Evolutionary conservation across 2,888 invertebrate species (phyloP).

Genomic region (Plebejus anna): DNA sequence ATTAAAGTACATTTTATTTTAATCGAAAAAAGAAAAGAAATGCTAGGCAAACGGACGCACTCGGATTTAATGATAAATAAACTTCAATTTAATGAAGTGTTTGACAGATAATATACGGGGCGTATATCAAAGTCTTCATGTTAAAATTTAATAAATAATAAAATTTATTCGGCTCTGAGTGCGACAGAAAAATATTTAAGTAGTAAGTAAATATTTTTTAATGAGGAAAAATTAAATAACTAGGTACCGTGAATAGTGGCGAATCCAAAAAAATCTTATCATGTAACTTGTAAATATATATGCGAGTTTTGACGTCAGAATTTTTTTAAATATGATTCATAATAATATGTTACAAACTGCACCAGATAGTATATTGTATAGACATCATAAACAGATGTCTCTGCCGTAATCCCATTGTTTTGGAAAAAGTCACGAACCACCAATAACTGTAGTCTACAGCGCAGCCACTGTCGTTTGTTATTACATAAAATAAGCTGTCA

Average conservation of each 20-base stretch:
- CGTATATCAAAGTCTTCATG: too few relatives aligned
- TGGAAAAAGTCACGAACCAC: slow-evolving; percentile 68
- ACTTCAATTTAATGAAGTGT: too few relatives aligned
- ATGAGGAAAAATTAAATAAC: neutral
- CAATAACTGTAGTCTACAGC: slow-evolving; percentile 31
- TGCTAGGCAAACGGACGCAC: too few relatives aligned
- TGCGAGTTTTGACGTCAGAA: neutral
- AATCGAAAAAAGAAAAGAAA: too few relatives aligned
- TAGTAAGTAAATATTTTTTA: too few relatives aligned
- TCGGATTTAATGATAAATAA: too few relatives aligned
- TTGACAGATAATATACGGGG: too few relatives aligned
- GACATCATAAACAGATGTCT: slow-evolving; percentile 53
- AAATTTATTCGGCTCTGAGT: too few relatives aligned
- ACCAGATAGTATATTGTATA: slow-evolving; percentile 41
- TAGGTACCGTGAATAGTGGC: too few relatives aligned
- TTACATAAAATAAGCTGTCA: slow-evolving; percentile 11
- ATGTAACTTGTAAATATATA: neutral
- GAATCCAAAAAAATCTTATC: neutral
- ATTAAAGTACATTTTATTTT: too few relatives aligned
- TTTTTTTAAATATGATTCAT: neutral
- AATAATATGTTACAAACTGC: neutral
- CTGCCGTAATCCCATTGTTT: slow-evolving; percentile 68
- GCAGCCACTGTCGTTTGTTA: neutral
- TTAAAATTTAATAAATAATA: too few relatives aligned
- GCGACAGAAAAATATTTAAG: too few relatives aligned